Evolutionary conservation across 2,113 vertebrate species (phyloP), one percentile per base, ranked within the genome.

Genomic region (Neolamprologus kungweensis): DNA sequence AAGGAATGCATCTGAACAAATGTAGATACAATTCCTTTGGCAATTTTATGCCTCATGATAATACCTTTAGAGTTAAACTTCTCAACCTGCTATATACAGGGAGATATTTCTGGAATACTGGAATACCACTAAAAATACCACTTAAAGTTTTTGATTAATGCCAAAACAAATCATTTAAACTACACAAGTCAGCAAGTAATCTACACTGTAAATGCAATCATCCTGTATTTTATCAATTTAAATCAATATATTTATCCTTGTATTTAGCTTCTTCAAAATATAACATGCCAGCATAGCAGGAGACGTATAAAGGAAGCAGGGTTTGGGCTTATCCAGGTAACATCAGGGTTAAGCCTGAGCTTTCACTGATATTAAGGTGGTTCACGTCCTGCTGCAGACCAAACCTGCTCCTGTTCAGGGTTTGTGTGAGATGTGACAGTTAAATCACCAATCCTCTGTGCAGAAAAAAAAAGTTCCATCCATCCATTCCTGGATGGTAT

Each of bases 271-370:
- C 58, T 63, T 2, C 58, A n/a, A 65, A 65, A 65, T 35, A 65
- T 65, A 65, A 35, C 31, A 65, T 35, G 31, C 31, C 1, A 65
- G 17, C 60, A 65, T 37, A 0, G 10, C 6, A 65, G 60, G 19
- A 37, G 60, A 65, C 2, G 0, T 37, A 37, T 65, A 65, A 65
- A 37, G n/a, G 1, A 71, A 71, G 65, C 65, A 42, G 37, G 28
- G 37, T 71, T 42, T 71, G n/a, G 35, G 35, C 35, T 71, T 71
- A 71, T 16, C 12, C 65, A 71, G 65, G 37, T 42, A 71, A 42
- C n/a, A 10, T 60, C 57, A 17, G 16, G 16, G 8, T 60, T 60
- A 60, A 71, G 37, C 65, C 3, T 42, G 37, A 0, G 65, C 12
- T 71, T 6, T 71, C 65, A 26, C 37, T 42, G 65, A 71, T 42